These are phyloP conservation scores for Notarius lentiginosus DNA, from an alignment of 2,113 vertebrate genomes.

Conservation along the genomic window DNA sequence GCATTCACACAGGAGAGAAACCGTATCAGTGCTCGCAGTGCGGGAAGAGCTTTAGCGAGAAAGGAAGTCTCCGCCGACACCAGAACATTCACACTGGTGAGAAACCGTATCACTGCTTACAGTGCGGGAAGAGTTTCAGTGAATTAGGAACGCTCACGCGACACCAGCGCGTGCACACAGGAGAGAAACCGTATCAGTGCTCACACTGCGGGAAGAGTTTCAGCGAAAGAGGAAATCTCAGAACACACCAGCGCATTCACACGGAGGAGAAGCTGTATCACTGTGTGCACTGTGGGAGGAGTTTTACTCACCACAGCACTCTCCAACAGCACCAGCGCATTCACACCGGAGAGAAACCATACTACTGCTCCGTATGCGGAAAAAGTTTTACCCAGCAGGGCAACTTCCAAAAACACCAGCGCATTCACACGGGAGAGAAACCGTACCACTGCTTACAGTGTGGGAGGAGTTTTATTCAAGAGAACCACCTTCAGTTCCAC, in stretches of 20 bases:
- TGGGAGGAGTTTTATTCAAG: neutral
- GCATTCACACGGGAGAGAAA: conserved; percentile 1
- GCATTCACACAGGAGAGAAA: conserved; percentile 10
- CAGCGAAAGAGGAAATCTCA: neutral
- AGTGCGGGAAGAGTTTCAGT: conserved; percentile 7
- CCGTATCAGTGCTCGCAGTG: conserved; percentile 7
- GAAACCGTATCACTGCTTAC: conserved; percentile 9
- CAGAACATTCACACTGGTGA: neutral
- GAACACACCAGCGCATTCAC: conserved; percentile 14
- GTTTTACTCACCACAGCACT: neutral
- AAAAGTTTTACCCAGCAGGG: conserved; percentile 13
- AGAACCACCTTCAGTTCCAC: neutral
- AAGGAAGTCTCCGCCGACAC: neutral
- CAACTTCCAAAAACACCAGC: conserved; percentile 16
- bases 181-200: conserved; percentile 14
- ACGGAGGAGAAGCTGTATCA: conserved; percentile 6
- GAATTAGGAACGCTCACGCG: neutral
- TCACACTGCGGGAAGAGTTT: conserved; percentile 3
- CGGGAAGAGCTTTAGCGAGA: conserved; percentile 1
- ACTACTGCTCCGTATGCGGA: conserved; percentile 3
- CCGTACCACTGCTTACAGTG: conserved; percentile 3
- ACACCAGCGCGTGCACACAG: conserved; percentile 1
- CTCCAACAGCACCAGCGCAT: conserved; percentile 11
- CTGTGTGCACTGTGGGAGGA: neutral
- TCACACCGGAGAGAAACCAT: conserved; percentile 10